phyloP scores from a whole-genome alignment of 1,140 invertebrate genomes.

The Akabosia matsudoensis region DNA sequence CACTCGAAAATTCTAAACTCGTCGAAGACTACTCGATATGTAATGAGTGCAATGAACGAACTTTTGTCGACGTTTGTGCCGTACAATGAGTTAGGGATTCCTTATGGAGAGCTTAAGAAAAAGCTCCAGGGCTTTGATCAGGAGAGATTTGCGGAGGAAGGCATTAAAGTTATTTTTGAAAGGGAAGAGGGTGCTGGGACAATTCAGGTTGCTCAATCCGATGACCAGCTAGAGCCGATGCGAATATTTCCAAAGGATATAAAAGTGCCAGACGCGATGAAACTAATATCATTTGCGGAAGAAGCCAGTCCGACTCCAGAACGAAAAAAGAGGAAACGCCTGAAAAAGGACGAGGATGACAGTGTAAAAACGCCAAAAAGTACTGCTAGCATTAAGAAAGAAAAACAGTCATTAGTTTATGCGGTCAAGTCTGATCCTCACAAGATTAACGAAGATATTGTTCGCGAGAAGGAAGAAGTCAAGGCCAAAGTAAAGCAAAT shows the following conservation, averaged over 20 bases:
- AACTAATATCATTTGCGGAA: background rate
- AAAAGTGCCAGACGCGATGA: background rate
- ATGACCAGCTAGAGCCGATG: background rate
- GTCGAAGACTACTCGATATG: conserved; percentile 53
- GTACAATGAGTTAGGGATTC: conserved; percentile 67
- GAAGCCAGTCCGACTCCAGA: background rate
- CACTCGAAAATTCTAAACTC: conserved; percentile 52
- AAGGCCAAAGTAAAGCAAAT: conserved; percentile 1
- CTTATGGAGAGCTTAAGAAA: conserved; percentile 61
- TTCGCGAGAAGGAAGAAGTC: background rate
- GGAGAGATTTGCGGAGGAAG: conserved; percentile 60
- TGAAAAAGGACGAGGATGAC: background rate
- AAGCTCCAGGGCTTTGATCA: conserved; percentile 62
- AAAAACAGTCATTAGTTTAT: background rate
- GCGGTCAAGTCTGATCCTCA: conserved; percentile 13
- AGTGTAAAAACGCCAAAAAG: background rate
- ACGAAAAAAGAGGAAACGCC: background rate
- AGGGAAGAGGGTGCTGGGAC: conserved; percentile 57
- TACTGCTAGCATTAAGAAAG: background rate
- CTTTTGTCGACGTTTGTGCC: conserved; percentile 67
- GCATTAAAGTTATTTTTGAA: conserved; percentile 63
- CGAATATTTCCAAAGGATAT: conserved; percentile 43
- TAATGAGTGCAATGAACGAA: conserved; percentile 65
- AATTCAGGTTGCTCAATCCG: conserved; percentile 4
- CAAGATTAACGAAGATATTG: background rate